A percentile compares a stretch with the other conserved stretches of the same genome.
These are phyloP conservation scores for Anas bahamensis DNA, from an alignment of 2,797 vertebrate genomes.

Conservation along the genomic window DNA sequence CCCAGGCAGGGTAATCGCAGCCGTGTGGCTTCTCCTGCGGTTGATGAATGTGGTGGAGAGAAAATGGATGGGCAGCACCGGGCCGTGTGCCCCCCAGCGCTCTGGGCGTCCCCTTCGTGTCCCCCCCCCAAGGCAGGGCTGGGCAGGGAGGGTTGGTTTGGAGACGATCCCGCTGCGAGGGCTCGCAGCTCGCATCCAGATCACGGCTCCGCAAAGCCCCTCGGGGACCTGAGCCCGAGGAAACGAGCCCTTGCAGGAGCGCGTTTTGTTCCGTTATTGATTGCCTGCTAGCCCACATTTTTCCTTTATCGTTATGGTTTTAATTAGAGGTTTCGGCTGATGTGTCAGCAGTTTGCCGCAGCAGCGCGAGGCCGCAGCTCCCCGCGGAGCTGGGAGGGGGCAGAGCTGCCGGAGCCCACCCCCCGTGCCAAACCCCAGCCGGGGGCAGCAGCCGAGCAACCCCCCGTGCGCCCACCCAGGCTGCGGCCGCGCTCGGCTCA, in stretches of 20 bases:
- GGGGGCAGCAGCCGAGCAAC: no score
- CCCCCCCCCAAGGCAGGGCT: background rate
- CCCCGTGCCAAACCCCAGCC: no score
- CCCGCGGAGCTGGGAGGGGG: background rate
- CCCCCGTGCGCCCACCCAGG: no score
- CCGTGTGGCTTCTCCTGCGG: slow-evolving; percentile 71
- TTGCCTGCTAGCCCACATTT: background rate
- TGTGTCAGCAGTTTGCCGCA: background rate
- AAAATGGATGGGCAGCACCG: slow-evolving; percentile 47
- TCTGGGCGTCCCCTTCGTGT: background rate
- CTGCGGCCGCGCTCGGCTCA: no score
- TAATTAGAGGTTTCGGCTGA: background rate
- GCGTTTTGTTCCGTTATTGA: background rate
- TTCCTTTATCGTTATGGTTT: background rate
- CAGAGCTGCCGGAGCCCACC: background rate
- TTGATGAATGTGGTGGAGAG: slow-evolving; percentile 67
- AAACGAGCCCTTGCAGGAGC: background rate
- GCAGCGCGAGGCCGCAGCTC: background rate
- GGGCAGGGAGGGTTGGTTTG: background rate
- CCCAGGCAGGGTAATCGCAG: background rate
- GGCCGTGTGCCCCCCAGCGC: background rate
- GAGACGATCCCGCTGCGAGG: background rate
- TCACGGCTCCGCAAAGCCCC: background rate
- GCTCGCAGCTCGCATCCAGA: background rate
- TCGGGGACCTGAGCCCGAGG: background rate